Base-by-base conservation (phyloP, 2,797 vertebrate genomes). In the Hylomyscus alleni region DNA sequence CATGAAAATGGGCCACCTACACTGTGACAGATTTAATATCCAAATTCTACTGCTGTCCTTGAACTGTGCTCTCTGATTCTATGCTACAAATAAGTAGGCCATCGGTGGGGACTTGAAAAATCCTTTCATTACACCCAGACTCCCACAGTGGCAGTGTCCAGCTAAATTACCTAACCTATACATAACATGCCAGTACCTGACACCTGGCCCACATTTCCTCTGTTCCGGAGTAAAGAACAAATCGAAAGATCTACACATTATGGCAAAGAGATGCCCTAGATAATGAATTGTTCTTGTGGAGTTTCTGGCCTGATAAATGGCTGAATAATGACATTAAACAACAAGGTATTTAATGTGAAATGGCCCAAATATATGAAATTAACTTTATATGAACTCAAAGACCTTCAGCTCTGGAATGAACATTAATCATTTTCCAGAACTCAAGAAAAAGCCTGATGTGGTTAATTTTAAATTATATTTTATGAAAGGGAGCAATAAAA, bases 401-500 rank as follows among this genome's bases (percentile, higher is more conserved):
- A 65, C 76, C 60, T 90, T 97, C 83, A 19, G 0, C 5, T 96
- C 50, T 72, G 72, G 67, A 96, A 96, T 75, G 26, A 20, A 96
- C 86, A 89, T 88, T 93, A 95, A 95, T 89, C 69, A 93, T 0
- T 2, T 91, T 90, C 37, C 85, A 95, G 37, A 90, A 58, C n/a
- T 86, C 86, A 56, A 77, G 93, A 65, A 95, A 77, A 92, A 87
- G 62, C 6, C 76, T 84, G 29, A 81, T 97, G 65, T 72, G 91
- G 93, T 0, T 97, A 91, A 98, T 90, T 95, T 96, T 62, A 92
- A 97, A 97, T 96, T 81, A 0, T 89, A 93, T 75, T 97, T 98
- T 96, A 94, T 95, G 80, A 95, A 73, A 91, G 90, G 82, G 10
- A 62, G 15, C 17, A 90, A 77, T 62, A 93, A 67, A 96, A 88